Base-by-base conservation (phyloP, 2,797 vertebrate species). In the Coluber constrictor region DNA sequence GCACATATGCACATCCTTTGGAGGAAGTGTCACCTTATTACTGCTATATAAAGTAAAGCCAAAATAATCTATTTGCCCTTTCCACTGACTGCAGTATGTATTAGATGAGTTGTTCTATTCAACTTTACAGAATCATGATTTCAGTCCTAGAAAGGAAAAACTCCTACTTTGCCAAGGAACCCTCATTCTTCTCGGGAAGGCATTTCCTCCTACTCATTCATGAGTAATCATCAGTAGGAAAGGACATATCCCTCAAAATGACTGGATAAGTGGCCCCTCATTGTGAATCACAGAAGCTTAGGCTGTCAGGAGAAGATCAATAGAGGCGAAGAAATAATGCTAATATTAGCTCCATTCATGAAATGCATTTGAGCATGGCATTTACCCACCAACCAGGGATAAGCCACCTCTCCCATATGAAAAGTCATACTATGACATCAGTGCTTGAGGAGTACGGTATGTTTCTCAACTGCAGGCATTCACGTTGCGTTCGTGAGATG, bases 171-270 rank as follows among this genome's bases (percentile, higher is more conserved):
- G 95, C 95, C 96, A 97, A 97, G 90, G 93, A 83, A 79, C 95
- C 95, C 92, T 93, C 95, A 95, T 93, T 93, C 90, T 97, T 92
- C 87, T 94, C 95, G 95, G 94, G 92, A 97, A 63, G 90, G 95
- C 97, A 95, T 97, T 97, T 97, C 97, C 96, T 98, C 96, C 95
- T 96, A 96, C 97, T 97, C 86, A 47, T 4, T 96, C 96, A 92
- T 98, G 97, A 98, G 95, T 97, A 98, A 97, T 96, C 94, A 94
- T 95, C 61, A 61, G 97, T 97, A 95, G 95, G 97, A 96, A 86
- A 91, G 97, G 95, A 95, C 86, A 18, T 87, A 95, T 98, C 97
- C 96, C 92, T 94, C 88, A 86, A 95, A 97, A 95, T 96, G 96
- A 97, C 96, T 97, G 90, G 25, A 9, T 60, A 90, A 94, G 87